Base-by-base conservation (phyloP, 1,140 invertebrate species). In the Zophobas morio region DNA sequence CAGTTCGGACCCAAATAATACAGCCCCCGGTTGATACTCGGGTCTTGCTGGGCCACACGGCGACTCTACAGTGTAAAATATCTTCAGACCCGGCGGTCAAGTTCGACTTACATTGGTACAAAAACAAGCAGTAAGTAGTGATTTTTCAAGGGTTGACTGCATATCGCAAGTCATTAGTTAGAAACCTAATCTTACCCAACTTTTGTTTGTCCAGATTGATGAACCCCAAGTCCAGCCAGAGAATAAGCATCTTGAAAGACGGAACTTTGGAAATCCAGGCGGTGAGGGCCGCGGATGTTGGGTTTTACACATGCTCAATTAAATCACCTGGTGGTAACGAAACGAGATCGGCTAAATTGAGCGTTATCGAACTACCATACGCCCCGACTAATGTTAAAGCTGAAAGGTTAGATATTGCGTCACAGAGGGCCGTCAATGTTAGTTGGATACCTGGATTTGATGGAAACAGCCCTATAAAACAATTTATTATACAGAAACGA, bases 391-490 rank as follows among this genome's bases (percentile, higher is more conserved):
- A 96, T 82, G 94, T 97, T 0, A 89, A 91, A 80, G 97, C 96
- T 0, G 85, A 88, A 56, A 89, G 96, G 8, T 81, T 94, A 42
- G 84, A 92, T 84, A 85, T 90, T 78, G 81, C 89, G 35, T 82
- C 89, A 56, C 90, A 91, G 79, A 86, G 92, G 57, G 90, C 92
- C 6, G 96, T 99, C 42, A 97, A 98, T 85, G 91, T 99, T 0
- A 93, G 92, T 6, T 99, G 98, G 98, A 94, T 94, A 4, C 94
- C 96, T 0, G 95, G 95, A 6, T 99, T 99, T 87, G 96, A 99
- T 88, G 98, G 98, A 49, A 99, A 99, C 85, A 98, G 96, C 85
- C 95, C 96, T 1, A 95, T 98, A 57, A 91, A 94, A 74, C 96
- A 98, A 84, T 99, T 94, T 86, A 96, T 98, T 78, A 90, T 99